Evolutionary conservation across 2,113 vertebrate genomes (phyloP).

Genomic region (Choloepus hoffmanni): DNA sequence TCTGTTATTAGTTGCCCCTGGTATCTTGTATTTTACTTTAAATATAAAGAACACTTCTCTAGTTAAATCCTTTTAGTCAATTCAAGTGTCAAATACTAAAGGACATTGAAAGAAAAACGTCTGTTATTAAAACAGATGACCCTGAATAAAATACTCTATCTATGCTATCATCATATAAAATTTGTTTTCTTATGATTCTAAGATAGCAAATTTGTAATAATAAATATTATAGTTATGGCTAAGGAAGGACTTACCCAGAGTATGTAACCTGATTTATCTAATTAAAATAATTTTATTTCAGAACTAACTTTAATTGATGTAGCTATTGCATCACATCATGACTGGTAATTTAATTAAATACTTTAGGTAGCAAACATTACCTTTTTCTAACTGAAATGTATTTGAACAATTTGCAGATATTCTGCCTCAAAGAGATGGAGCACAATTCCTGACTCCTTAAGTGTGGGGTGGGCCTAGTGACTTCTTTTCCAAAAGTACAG

Average conservation of each 20-base stretch:
- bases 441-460: background rate
- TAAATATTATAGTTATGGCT: background rate
- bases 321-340: background rate
- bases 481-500: background rate
- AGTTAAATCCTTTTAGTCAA: constrained; percentile 68
- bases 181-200: background rate
- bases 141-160: constrained; percentile 15
- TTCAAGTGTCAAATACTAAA: constrained; percentile 63
- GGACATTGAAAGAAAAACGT: constrained; percentile 21
- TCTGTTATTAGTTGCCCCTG: constrained; percentile 68
- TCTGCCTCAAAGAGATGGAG: background rate
- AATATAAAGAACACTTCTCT: constrained; percentile 60
- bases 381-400: background rate
- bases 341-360: background rate
- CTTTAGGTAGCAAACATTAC: background rate
- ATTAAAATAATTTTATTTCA: constrained; percentile 6
- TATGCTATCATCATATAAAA: background rate
- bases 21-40: constrained; percentile 68
- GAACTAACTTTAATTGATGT: background rate
- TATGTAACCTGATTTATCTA: constrained; percentile 51
- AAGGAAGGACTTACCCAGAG: constrained; percentile 32
- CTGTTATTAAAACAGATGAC: constrained; percentile 51
- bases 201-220: constrained; percentile 24
- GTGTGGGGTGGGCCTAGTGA: background rate
- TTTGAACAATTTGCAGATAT: background rate